Evolutionary conservation across 2,113 vertebrate genomes (phyloP).

Genomic region (Clupea harengus): DNA sequence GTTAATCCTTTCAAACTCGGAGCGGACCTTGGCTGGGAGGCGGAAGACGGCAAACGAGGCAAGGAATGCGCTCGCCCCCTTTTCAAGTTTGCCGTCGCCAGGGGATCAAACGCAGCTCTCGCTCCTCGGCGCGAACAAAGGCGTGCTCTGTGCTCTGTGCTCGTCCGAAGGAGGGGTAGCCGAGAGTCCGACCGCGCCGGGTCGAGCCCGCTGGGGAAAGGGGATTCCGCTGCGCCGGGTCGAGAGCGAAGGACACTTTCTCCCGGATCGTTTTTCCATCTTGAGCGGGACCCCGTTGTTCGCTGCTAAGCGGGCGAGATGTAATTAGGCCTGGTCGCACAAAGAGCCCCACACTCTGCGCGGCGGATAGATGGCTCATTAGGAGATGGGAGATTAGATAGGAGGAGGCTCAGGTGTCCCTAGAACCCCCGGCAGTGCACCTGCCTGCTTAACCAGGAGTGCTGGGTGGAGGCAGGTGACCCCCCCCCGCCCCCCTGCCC

Average conservation of each 20-base stretch:
- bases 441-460: conserved; percentile 48
- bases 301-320: conserved; percentile 59
- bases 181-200: background rate
- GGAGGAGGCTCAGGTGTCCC: conserved; percentile 56
- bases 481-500: conserved; percentile 22
- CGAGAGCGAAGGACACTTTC: conserved; percentile 41
- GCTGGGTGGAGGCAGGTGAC: conserved; percentile 53
- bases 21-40: conserved; percentile 23
- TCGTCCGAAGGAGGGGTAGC: background rate
- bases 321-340: conserved; percentile 70
- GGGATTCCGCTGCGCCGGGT: conserved; percentile 25
- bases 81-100: conserved; percentile 26
- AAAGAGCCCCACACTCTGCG: conserved; percentile 55
- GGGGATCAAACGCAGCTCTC: conserved; percentile 52
- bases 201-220: conserved; percentile 47
- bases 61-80: conserved; percentile 46
- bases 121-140: conserved; percentile 55
- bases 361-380: conserved; percentile 64
- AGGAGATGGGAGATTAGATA: conserved; percentile 72
- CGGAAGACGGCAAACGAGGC: background rate
- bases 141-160: conserved; percentile 30
- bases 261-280: conserved; percentile 56
- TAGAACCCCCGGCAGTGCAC: conserved; percentile 53
- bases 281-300: conserved; percentile 55
- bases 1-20: conserved; percentile 57